Percentiles rank a stretch among this genome's conserved stretches.
Evolutionary conservation across 2,113 vertebrate genomes (phyloP).

Genomic region (Callithrix jacchus): DNA sequence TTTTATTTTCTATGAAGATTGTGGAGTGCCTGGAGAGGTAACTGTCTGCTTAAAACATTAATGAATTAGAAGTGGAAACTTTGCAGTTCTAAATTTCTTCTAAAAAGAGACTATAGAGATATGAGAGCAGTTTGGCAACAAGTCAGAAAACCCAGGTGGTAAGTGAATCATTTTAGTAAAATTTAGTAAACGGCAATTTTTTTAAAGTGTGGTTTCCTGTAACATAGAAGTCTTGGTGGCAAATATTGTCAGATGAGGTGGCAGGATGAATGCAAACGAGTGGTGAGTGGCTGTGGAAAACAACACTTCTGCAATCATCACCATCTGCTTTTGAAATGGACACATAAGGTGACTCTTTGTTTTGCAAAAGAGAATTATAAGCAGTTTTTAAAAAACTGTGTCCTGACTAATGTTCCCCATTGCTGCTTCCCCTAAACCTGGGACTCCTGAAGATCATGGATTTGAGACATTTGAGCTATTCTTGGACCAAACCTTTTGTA

Average conservation of each 20-base stretch:
- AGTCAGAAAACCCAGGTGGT: neutral
- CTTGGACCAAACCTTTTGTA: neutral
- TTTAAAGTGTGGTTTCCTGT: neutral
- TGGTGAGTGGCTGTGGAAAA: neutral
- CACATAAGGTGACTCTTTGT: neutral
- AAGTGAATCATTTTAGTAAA: slow-evolving; percentile 5
- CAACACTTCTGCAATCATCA: neutral
- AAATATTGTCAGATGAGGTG: neutral
- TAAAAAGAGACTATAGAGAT: neutral
- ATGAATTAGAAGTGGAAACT: neutral
- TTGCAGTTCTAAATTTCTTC: neutral
- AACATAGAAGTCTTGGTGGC: neutral
- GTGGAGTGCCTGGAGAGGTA: neutral
- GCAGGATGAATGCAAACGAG: neutral
- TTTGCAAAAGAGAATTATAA: neutral
- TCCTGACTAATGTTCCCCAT: neutral
- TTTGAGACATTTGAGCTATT: neutral
- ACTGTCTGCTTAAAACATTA: neutral
- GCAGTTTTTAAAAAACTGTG: neutral
- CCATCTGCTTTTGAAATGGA: neutral
- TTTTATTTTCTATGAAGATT: neutral
- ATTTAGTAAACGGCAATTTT: neutral
- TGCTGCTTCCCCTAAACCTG: neutral
- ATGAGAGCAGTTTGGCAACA: slow-evolving; percentile 1
- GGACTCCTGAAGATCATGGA: neutral